Base-by-base conservation (phyloP, 1,140 invertebrate species). In the Neuroterus valhalla region DNA sequence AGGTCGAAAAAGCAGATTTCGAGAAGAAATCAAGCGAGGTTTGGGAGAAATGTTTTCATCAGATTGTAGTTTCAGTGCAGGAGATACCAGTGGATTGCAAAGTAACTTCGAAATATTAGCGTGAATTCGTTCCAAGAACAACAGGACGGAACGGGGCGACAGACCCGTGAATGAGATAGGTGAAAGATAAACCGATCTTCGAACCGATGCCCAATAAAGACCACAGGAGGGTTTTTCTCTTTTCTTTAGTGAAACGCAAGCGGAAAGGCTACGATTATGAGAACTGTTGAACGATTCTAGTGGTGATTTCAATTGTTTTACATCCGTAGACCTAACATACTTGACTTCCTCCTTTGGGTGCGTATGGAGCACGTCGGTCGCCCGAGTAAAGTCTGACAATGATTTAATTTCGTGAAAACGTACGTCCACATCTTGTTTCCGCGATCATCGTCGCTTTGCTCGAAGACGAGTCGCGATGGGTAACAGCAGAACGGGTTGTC, bases 401-500 rank as follows among this genome's bases (percentile, higher is more conserved):
- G n/a, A 62, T 62, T 62, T 26, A 62, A 14, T 3, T 62, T 62
- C 15, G 55, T 26, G 55, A 62, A 31, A 62, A 26, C 26, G 26
- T 31, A 31, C 26, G 26, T 38, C 55, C 55, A 62, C 55, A 62
- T 62, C n/a, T 62, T 31, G 23, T 26, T 62, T 26, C 55, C 21
- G 31, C 10, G 68, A 73, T 50, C 43, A 77, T 68, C 55, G 66
- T 26, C 66, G 66, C 50, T 55, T 80, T 70, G 45, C 66, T 81
- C 67, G 74, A 77, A 26, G 72, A 70, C 68, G 68, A 55, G 31
- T 77, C 38, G 44, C 66, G 73, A 26, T 75, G 70, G 77, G 74
- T 85, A 71, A 55, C 66, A 55, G 72, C 80, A 66, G 76, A 82
- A 85, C 84, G 81, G 75, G 82, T 74, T 72, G 78, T 82, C 55